Conservation (phyloP, 2,113 vertebrate genomes). For the Actinemys pallida region DNA sequence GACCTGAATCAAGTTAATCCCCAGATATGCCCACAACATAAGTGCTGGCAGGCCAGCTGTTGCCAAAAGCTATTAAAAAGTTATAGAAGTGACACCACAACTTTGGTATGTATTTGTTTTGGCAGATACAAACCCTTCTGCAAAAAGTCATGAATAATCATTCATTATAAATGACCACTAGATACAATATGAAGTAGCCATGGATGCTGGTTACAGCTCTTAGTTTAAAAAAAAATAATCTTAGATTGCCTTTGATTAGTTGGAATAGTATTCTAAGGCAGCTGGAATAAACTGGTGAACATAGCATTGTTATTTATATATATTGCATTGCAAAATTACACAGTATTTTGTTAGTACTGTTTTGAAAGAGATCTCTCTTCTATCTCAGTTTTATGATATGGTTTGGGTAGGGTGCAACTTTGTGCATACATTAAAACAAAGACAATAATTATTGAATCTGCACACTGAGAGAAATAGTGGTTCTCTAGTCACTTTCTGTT, state of each 20-base stretch:
- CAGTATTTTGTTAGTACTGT: conserved; percentile 34
- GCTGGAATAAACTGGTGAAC: conserved; percentile 38
- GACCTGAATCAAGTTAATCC: no score
- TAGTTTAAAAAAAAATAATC: neutral
- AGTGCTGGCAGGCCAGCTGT: neutral
- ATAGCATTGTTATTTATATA: conserved; percentile 27
- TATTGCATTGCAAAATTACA: conserved; percentile 20
- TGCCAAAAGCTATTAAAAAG: neutral
- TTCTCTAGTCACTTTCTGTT: conserved; percentile 72
- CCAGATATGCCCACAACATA: neutral
- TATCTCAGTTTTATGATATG: conserved; percentile 67
- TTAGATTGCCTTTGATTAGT: neutral
- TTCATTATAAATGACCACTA: neutral
- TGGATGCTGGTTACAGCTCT: neutral
- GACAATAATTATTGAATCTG: conserved; percentile 72
- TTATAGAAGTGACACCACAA: neutral
- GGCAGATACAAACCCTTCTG: neutral
- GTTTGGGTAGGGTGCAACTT: conserved; percentile 55
- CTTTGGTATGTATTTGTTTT: neutral
- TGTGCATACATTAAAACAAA: conserved; percentile 66
- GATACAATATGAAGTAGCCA: neutral
- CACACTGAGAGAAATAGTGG: conserved; percentile 46
- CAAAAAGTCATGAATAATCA: neutral
- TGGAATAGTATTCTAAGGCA: neutral
- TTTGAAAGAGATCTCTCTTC: conserved; percentile 58